phyloP scores from a whole-genome alignment of 2,113 vertebrate species.

The Oxygymnocypris stewartii region DNA sequence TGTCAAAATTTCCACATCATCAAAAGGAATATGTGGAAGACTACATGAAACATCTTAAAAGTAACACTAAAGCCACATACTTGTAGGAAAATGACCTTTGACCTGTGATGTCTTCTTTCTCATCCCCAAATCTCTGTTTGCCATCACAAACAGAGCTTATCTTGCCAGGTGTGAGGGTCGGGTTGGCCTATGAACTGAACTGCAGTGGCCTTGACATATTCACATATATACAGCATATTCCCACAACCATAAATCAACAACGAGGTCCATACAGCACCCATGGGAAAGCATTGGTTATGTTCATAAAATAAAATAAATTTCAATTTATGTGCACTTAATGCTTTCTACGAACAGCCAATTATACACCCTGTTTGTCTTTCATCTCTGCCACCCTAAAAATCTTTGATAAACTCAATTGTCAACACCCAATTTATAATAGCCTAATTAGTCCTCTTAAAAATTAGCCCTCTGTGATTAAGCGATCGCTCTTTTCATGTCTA shows the following conservation, averaged over 20 bases:
- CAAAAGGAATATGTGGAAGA: not conserved
- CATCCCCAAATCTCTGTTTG: slow-evolving; percentile 35
- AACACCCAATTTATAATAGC: not conserved
- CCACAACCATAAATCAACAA: slow-evolving; percentile 58
- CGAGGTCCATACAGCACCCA: not conserved
- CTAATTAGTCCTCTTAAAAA: slow-evolving; percentile 15
- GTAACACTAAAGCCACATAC: slow-evolving; percentile 25
- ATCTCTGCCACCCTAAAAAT: not conserved
- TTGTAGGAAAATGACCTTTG: slow-evolving; percentile 40
- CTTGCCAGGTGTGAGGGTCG: slow-evolving; percentile 59
- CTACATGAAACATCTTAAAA: not conserved
- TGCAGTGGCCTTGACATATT: slow-evolving; percentile 60
- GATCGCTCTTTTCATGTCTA: slow-evolving; percentile 25
- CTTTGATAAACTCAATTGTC: slow-evolving; percentile 3
- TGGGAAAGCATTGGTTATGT: not conserved
- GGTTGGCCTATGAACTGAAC: slow-evolving; percentile 47
- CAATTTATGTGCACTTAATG: not conserved
- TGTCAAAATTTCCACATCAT: not conserved
- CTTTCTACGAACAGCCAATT: not conserved
- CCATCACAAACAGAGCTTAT: slow-evolving; percentile 56
- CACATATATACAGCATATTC: slow-evolving; percentile 51
- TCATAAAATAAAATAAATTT: not conserved
- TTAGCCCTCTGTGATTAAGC: not conserved
- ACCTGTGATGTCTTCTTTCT: slow-evolving; percentile 23
- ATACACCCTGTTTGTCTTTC: not conserved